Evolutionary conservation across 2,797 vertebrate species (phyloP).

Genomic region (Pangasius larnaudii): DNA sequence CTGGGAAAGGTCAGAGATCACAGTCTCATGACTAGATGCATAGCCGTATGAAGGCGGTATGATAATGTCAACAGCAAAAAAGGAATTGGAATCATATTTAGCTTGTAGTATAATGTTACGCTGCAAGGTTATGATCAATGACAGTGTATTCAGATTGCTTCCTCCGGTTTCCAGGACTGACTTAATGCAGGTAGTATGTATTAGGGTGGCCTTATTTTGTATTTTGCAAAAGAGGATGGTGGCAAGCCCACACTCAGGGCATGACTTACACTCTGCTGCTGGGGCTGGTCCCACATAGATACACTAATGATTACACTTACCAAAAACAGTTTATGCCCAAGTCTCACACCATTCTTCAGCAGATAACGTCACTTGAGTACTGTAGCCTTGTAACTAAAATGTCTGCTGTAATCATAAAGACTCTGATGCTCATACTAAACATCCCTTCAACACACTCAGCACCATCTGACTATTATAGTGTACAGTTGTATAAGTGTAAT

Average conservation of each 20-base stretch:
- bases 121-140: neutral
- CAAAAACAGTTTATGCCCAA: neutral
- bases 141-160: slow-evolving; percentile 9
- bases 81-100: neutral
- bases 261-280: neutral
- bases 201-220: neutral
- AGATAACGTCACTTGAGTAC: neutral
- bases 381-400: neutral
- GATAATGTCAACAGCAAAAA: slow-evolving; percentile 11
- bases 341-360: neutral
- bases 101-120: neutral
- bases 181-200: neutral
- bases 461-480: neutral
- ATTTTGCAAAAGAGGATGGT: neutral
- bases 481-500: neutral
- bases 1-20: slow-evolving; percentile 32
- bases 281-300: neutral
- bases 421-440: neutral
- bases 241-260: neutral
- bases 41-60: slow-evolving; percentile 33
- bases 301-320: neutral
- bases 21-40: slow-evolving; percentile 23
- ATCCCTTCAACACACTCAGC: neutral
- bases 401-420: neutral
- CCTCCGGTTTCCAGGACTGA: neutral